Percentiles rank a stretch among this genome's conserved stretches.
These are phyloP conservation scores for Machaerirhynchus nigripectus DNA, from an alignment of 2,113 vertebrate genomes.

Conservation along the genomic window DNA sequence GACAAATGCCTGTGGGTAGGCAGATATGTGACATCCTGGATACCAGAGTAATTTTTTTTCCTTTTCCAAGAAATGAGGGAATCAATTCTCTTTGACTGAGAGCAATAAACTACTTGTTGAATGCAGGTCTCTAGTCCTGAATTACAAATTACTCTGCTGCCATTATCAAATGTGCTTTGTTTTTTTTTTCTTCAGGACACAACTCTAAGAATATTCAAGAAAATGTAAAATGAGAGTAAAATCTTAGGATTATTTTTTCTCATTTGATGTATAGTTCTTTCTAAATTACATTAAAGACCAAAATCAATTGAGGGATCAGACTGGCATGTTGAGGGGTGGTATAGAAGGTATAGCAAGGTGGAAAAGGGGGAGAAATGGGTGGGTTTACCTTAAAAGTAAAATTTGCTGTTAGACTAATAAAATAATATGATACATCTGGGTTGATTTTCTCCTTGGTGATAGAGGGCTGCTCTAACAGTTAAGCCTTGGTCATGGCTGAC, in stretches of 20 bases:
- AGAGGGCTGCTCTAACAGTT: constrained; percentile 1
- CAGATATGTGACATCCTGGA: constrained; percentile 10
- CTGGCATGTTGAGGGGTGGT: neutral
- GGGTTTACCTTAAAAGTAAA: neutral
- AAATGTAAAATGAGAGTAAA: neutral
- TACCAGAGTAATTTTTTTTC: neutral
- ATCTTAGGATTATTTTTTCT: neutral
- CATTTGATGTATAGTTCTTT: neutral
- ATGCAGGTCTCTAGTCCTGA: neutral
- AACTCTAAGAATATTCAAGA: neutral
- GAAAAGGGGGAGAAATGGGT: neutral
- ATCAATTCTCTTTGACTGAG: neutral
- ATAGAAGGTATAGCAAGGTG: neutral
- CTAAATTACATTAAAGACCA: neutral
- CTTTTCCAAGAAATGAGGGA: constrained; percentile 53
- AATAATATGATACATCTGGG: constrained; percentile 16
- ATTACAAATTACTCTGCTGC: neutral
- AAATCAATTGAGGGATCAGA: neutral
- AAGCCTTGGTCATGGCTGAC: constrained; percentile 66
- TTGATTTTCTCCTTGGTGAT: constrained; percentile 37
- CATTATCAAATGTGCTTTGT: neutral
- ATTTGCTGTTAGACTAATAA: neutral
- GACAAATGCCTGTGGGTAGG: constrained; percentile 38
- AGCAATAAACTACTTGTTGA: constrained; percentile 3
- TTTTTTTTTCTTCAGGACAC: neutral